Evolutionary conservation across 2,113 vertebrate species (phyloP).

Genomic region (Phoenicopterus ruber): DNA sequence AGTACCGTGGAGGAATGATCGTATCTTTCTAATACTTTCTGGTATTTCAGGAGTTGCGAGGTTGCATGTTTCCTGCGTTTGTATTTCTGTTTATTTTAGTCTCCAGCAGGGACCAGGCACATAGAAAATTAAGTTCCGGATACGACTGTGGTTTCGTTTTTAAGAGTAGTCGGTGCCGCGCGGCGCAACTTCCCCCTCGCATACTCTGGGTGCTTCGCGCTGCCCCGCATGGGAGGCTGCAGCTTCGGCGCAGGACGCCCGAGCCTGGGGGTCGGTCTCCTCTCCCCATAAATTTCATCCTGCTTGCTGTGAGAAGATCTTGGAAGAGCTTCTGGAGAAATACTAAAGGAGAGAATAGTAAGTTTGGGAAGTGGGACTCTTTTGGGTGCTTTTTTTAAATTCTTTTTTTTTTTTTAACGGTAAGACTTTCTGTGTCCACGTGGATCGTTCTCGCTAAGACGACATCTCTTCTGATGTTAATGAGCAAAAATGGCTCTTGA

Average conservation of each 20-base stretch:
- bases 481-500: neutral
- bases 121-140: neutral
- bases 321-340: neutral
- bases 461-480: neutral
- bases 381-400: neutral
- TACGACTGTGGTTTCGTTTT: neutral
- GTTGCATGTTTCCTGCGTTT: neutral
- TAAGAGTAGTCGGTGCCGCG: neutral
- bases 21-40: rapidly evolving
- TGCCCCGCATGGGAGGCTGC: neutral
- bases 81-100: neutral
- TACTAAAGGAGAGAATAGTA: neutral
- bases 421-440: neutral
- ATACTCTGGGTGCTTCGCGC: rapidly evolving
- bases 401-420: neutral
- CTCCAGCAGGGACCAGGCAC: neutral
- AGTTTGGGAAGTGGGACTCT: neutral
- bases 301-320: neutral
- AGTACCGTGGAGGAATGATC: rapidly evolving
- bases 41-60: neutral
- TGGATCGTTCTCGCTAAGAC: neutral
- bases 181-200: neutral
- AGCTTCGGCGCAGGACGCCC: rapidly evolving
- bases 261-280: neutral
- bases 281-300: neutral